Evolutionary conservation across 2,113 vertebrate species (phyloP).

Genomic region (Heterotilapia buettikoferi): DNA sequence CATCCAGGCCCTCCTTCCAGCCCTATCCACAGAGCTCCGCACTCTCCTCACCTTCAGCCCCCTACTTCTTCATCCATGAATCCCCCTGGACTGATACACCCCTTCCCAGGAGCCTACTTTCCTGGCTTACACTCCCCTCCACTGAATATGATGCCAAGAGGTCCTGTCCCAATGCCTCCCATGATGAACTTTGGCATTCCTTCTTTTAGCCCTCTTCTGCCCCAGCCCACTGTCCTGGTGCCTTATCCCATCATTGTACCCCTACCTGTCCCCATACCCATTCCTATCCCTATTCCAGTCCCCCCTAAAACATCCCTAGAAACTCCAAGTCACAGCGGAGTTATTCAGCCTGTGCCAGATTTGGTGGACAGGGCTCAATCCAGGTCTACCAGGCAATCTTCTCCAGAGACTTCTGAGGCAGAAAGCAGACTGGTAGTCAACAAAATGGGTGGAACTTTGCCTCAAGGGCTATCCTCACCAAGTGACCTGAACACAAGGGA

Average conservation of each 20-base stretch:
- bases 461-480: constrained; percentile 76
- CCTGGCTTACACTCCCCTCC: constrained; percentile 86
- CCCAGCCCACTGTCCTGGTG: constrained; percentile 89
- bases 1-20: constrained; percentile 83
- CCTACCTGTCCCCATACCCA: constrained; percentile 90
- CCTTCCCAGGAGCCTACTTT: constrained; percentile 81
- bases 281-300: constrained; percentile 88
- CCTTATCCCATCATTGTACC: constrained; percentile 95
- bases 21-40: constrained; percentile 87
- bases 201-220: constrained; percentile 87
- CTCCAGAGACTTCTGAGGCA: constrained; percentile 53
- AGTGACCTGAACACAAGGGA: constrained; percentile 76
- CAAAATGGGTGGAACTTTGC: constrained; percentile 44
- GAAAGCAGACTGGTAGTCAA: constrained; percentile 53
- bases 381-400: constrained; percentile 74
- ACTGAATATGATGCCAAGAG: constrained; percentile 88
- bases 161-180: constrained; percentile 84
- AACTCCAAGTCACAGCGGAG: constrained; percentile 79
- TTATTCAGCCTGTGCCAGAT: constrained; percentile 84
- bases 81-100: constrained; percentile 83
- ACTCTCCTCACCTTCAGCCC: constrained; percentile 87
- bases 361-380: constrained; percentile 68
- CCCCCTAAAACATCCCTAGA: constrained; percentile 80
- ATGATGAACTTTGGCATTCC: constrained; percentile 90
- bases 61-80: constrained; percentile 82